Base-by-base conservation (phyloP, 92 coral and sea anemone genomes). In the Zoanthus sansibaricus region DNA sequence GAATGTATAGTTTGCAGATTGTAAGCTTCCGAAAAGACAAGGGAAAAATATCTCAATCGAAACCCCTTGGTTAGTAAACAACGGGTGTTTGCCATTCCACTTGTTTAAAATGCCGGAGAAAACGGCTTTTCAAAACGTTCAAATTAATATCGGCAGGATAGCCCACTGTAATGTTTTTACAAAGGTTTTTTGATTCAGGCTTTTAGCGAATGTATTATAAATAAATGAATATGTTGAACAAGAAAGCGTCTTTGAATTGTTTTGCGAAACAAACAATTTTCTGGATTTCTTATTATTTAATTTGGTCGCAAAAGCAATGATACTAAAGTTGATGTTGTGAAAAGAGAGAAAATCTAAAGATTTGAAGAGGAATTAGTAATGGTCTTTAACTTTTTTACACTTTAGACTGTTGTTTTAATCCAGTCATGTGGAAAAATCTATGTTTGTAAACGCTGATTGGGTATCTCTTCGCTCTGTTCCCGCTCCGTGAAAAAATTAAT, bases 41-140 rank as follows among this genome's bases (percentile, higher is more conserved):
- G 77, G 51, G 21, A 31, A 76, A 58, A 30, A 18, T 14, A 54
- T 76, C 31, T 54, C 67, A 20, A 9, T 16, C 44, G 47, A 52
- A 54, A 76, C 82, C 68, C 47, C 82, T 32, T 76, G 37, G 66
- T 51, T 17, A 30, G 67, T 51, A 76, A 76, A 76, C 68, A 76
- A 76, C 82, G 15, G 82, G 82, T 76, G 25, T n/a, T 76, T 25
- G 25, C 25, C 25, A 25, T 25, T 74, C 33, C 33, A 7, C 75
- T 70, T 44, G 78, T 3, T 46, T 11, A 31, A 76, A 76, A 76
- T 54, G 25, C 82, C 82, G 82, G 44, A 7, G 68, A 76, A 54
- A 15, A 21, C 45, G 5, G 13, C 18, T 31, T 52, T 76, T 76
- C 12, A 5, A 2, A 52, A 76, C 68, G 32, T 4, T 17, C 25